Percentiles rank a stretch among this genome's conserved stretches.
These are phyloP conservation scores for Matsumyia berberina DNA, from an alignment of 2,888 invertebrate species.

Conservation along the genomic window DNA sequence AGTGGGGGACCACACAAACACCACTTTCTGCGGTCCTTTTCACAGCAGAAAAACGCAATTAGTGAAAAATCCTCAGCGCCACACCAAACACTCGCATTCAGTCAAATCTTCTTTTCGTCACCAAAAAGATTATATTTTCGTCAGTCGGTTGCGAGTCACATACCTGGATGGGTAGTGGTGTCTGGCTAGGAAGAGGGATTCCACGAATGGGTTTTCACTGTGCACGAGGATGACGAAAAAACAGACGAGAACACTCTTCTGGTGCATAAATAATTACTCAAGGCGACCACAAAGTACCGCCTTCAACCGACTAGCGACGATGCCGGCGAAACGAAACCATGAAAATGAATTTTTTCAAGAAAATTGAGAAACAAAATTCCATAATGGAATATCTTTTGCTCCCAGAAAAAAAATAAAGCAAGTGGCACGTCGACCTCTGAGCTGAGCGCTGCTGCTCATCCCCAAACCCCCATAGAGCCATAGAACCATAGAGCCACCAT, in stretches of 20 bases:
- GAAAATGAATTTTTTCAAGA: constrained; percentile 65
- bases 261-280: constrained; percentile 69
- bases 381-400: constrained; percentile 52
- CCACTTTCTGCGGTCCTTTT: background rate
- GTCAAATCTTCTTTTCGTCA: constrained; percentile 6
- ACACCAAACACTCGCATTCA: background rate
- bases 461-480: background rate
- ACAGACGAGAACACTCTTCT: constrained; percentile 22
- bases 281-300: constrained; percentile 34
- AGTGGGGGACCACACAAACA: constrained; percentile 1
- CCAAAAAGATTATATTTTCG: constrained; percentile 30
- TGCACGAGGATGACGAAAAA: constrained; percentile 4
- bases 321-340: constrained; percentile 38
- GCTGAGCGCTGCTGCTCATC: background rate
- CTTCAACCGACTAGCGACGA: too few relatives aligned
- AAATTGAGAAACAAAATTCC: constrained; percentile 60
- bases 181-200: constrained; percentile 9
- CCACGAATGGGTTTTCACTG: constrained; percentile 16
- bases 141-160: background rate
- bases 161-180: background rate
- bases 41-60: constrained; percentile 42
- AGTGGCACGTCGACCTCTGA: constrained; percentile 34
- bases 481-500: background rate
- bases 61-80: constrained; percentile 31
- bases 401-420: constrained; percentile 34